Conservation (phyloP, 2,797 vertebrate species). For the Heliangelus exortis region DNA sequence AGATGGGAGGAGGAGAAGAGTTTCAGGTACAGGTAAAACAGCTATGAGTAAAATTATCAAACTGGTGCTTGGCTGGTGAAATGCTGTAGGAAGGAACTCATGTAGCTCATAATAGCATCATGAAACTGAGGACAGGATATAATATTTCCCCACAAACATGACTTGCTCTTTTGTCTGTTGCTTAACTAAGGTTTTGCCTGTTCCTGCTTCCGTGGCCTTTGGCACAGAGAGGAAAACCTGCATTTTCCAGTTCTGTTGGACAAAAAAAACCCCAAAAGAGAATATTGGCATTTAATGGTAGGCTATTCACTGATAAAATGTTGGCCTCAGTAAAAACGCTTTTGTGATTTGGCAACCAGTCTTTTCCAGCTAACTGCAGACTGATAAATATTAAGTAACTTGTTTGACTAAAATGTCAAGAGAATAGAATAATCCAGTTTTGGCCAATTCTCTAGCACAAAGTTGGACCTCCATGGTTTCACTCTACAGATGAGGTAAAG, state of each 20-base stretch:
- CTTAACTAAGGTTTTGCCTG: not conserved
- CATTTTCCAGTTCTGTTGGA: not conserved
- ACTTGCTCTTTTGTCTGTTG: not conserved
- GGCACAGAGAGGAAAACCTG: not conserved
- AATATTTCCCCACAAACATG: not conserved
- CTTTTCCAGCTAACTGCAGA: not conserved
- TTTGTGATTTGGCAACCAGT: not conserved
- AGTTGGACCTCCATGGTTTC: not conserved
- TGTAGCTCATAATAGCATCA: not conserved
- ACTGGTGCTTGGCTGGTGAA: not conserved
- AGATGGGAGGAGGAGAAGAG: not conserved
- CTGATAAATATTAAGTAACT: not conserved
- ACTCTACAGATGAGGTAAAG: not conserved
- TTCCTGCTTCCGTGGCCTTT: slow-evolving; percentile 34
- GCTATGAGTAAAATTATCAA: not conserved
- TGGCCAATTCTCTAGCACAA: not conserved
- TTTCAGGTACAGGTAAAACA: not conserved
- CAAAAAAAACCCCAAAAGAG: not conserved
- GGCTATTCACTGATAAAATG: slow-evolving; percentile 17
- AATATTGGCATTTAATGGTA: slow-evolving; percentile 5
- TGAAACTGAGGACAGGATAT: not conserved
- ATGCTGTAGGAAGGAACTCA: not conserved
- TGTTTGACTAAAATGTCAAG: not conserved
- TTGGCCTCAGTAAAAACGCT: slow-evolving; percentile 7
- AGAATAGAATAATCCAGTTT: not conserved